Base-by-base conservation (phyloP, 2,888 invertebrate genomes). In the Leptogaster cylindrica region DNA sequence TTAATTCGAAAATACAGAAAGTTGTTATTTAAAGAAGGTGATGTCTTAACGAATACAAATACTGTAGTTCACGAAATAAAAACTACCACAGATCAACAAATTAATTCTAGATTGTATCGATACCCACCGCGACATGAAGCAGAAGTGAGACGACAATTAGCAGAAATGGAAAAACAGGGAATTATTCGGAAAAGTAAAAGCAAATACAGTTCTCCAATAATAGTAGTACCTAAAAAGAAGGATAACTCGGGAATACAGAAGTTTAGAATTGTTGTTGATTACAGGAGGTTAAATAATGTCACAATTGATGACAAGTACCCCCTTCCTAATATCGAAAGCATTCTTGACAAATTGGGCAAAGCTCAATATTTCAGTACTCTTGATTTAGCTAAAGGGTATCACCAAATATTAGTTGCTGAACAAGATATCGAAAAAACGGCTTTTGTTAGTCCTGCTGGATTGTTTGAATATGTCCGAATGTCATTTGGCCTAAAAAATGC, bases 401-500 rank as follows among this genome's bases (percentile, higher is more conserved):
- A 71, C 14, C 71, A 69, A 33, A 71, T 70, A 2, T 44, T 66
- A 14, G 65, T 69, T 33, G 67, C 39, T 14, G 61, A 66, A 41
- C 18, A 69, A 16, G 69, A 70, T 58, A 68, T 71, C 27, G 67
- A 70, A 23, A 70, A 71, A 68, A 70, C 68, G 6, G 70, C 70
- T 25, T 69, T 68, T 44, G 68, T 68, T 2, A 65, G 69, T 16
- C 70, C 64, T 65, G 16, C 25, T 1, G 68, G 68, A 23, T 41
- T 70, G 27, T 71, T 68, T 61, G 69, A 71, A 64, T 71, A 63
- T 68, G 41, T 68, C 2, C 44, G 70, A 16, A 71, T 70, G 70
- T 65, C 69, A 14, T 70, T 70, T 14, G 64, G 67, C 0, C 51
- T 61, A 16, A 68, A 67, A 16, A 68, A 69, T 33, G 70, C 69